Evolutionary conservation across 2,888 invertebrate genomes (phyloP).

Genomic region (Scaptomyza caliginosa): DNA sequence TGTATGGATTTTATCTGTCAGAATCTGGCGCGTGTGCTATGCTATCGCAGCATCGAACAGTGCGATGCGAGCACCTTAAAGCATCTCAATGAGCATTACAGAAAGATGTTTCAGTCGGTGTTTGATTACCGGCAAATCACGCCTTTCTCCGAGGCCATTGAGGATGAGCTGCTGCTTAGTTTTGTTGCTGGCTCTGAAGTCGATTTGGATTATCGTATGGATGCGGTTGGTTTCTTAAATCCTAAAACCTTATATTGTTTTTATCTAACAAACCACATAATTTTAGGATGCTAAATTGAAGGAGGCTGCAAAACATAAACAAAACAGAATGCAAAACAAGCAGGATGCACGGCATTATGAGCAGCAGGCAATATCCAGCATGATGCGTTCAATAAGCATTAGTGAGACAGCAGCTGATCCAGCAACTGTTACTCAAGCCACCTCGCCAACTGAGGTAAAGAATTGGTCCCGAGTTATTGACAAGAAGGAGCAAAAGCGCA

Average conservation of each 20-base stretch:
- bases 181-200: conserved; percentile 84
- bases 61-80: conserved; percentile 87
- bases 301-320: conserved; percentile 61
- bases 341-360: conserved; percentile 80
- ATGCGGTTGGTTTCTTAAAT: conserved; percentile 47
- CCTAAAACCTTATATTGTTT: neutral
- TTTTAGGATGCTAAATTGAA: conserved; percentile 49
- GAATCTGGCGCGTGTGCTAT: conserved; percentile 90
- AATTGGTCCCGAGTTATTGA: conserved; percentile 83
- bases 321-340: conserved; percentile 67
- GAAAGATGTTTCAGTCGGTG: conserved; percentile 85
- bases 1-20: conserved; percentile 91
- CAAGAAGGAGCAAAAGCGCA: conserved; percentile 84
- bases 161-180: conserved; percentile 85
- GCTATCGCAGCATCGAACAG: conserved; percentile 87
- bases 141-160: conserved; percentile 87
- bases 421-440: conserved; percentile 38
- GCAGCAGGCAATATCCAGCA: conserved; percentile 81
- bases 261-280: neutral
- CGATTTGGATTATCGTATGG: conserved; percentile 85
- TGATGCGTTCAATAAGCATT: conserved; percentile 79
- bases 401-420: conserved; percentile 51
- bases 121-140: conserved; percentile 88
- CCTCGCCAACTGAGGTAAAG: conserved; percentile 69
- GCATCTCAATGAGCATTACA: conserved; percentile 89